Percentiles rank a stretch among this genome's conserved stretches.
Evolutionary conservation across 64 coral and sea anemone genomes (phyloP).

Genomic region (Cladopsammia gracilis): DNA sequence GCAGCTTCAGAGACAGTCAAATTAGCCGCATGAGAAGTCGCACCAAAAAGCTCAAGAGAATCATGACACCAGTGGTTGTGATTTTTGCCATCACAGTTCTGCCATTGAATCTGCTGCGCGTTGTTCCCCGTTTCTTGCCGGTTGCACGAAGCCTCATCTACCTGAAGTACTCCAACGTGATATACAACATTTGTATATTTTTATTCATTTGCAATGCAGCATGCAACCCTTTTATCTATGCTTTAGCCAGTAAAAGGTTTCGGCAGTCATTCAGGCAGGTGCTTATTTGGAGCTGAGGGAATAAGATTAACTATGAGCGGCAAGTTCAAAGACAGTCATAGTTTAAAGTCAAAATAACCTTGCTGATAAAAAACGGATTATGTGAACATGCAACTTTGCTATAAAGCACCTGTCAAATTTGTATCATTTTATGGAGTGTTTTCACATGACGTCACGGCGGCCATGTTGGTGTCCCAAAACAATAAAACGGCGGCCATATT

Average conservation of each 20-base stretch:
- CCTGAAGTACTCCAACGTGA: background rate
- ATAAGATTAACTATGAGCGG: no score
- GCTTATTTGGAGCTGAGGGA: background rate
- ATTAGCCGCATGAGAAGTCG: background rate
- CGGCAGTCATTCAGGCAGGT: background rate
- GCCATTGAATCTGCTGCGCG: background rate
- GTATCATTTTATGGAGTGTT: no score
- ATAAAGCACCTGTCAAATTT: no score
- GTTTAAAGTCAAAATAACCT: no score
- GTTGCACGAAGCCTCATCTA: background rate
- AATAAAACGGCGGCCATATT: no score
- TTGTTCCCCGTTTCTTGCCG: background rate
- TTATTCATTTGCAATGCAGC: background rate
- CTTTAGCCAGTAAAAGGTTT: background rate
- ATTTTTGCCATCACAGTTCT: background rate
- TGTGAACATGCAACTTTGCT: no score
- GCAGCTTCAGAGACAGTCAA: constrained; percentile 1
- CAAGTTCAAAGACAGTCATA: no score
- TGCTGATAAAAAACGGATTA: no score
- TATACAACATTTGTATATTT: background rate
- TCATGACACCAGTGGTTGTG: background rate
- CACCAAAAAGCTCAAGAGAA: no score
- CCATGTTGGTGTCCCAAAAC: no score
- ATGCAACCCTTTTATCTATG: background rate
- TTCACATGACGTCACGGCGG: no score